Conservation (phyloP, 2,113 vertebrate genomes). For the Mionectes macconnelli region DNA sequence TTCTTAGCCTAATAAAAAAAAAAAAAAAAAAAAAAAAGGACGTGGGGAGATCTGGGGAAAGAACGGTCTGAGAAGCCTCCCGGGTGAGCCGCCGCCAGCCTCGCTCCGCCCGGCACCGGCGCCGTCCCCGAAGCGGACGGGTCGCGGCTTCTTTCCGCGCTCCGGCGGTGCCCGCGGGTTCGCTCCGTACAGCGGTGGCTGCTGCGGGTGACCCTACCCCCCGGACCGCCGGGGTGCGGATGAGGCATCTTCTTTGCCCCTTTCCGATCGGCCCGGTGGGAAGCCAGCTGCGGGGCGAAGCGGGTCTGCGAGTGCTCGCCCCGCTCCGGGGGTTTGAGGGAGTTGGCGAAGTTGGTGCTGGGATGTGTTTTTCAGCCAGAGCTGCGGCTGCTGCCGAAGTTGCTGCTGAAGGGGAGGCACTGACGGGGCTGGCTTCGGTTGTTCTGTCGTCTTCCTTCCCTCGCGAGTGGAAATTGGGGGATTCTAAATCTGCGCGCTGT, state of each 20-base stretch:
- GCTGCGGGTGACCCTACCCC: not conserved
- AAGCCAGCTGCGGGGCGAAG: not conserved
- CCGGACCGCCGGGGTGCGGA: not conserved
- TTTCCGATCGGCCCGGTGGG: accelerated
- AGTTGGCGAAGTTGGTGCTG: not conserved
- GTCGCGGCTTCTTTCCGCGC: not conserved
- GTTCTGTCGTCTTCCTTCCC: not conserved
- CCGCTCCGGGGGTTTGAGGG: not conserved
- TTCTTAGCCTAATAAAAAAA: not conserved
- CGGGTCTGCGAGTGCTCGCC: not conserved
- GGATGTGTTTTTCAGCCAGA: not conserved
- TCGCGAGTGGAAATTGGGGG: not conserved
- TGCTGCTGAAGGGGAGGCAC: not conserved
- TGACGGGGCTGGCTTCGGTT: not conserved
- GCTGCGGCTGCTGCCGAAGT: not conserved
- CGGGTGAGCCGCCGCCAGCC: not conserved
- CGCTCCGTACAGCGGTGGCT: not conserved
- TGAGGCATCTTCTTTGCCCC: not conserved
- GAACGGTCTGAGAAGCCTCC: not conserved
- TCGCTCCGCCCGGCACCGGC: not conserved
- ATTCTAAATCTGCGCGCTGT: not conserved
- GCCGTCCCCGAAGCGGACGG: not conserved
- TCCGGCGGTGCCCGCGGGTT: not conserved
- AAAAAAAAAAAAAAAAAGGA: too few species aligned
- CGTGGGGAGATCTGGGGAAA: too few species aligned